phyloP scores from a whole-genome alignment of 1,140 invertebrate genomes.

The Tribolium castaneum region DNA sequence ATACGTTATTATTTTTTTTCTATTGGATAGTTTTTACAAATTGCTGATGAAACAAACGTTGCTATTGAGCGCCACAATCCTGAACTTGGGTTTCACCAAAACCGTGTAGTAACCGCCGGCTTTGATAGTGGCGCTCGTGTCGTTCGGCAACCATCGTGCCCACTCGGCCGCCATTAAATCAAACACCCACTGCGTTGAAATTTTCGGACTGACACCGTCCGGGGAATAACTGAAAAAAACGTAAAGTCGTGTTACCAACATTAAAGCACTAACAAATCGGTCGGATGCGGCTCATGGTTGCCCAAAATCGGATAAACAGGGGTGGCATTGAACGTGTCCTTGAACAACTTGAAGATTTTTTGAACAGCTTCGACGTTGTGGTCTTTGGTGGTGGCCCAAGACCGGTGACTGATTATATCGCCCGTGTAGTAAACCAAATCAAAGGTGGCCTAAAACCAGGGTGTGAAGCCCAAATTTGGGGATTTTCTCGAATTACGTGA shows the following conservation, averaged over 20 bases:
- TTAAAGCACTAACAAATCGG: constrained; percentile 76
- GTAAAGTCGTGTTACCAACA: not conserved
- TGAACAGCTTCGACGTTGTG: constrained; percentile 73
- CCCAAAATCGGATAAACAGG: constrained; percentile 81
- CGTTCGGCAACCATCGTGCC: constrained; percentile 73
- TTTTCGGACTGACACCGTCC: constrained; percentile 48
- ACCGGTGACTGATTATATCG: constrained; percentile 84
- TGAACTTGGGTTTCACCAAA: constrained; percentile 71
- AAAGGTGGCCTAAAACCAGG: constrained; percentile 67
- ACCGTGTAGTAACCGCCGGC: constrained; percentile 79
- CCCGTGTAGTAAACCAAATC: constrained; percentile 87
- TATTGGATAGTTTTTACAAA: constrained; percentile 69
- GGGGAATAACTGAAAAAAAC: constrained; percentile 47
- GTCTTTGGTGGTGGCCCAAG: constrained; percentile 81
- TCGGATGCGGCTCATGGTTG: constrained; percentile 89
- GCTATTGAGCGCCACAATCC: constrained; percentile 80
- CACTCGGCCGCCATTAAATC: constrained; percentile 73
- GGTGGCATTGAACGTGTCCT: constrained; percentile 72
- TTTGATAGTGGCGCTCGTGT: constrained; percentile 72
- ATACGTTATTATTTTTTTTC: constrained; percentile 11
- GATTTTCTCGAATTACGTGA: constrained; percentile 64
- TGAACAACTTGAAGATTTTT: constrained; percentile 70
- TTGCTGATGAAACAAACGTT: constrained; percentile 80
- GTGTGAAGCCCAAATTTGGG: not conserved
- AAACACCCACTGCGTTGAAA: constrained; percentile 79